Conservation (phyloP, 1,140 invertebrate genomes). For the Tetramorium parvispinum region DNA sequence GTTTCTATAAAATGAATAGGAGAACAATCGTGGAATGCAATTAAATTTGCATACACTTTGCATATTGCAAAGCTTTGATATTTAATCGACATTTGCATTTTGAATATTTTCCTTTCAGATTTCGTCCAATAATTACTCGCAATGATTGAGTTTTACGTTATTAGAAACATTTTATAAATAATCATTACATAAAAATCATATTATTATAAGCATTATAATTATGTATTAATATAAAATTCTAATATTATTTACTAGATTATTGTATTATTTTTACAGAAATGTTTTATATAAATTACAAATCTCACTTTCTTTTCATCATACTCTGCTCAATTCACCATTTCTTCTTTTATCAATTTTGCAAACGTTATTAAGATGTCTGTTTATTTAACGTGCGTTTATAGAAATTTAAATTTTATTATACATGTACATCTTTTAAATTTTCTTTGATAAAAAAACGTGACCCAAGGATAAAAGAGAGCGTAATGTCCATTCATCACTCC, state of each 20-base stretch:
- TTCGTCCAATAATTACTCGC: background rate
- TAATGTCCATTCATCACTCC: background rate
- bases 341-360: no score
- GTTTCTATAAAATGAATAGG: slow-evolving; percentile 31
- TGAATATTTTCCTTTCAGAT: slow-evolving; percentile 26
- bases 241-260: background rate
- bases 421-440: background rate
- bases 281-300: background rate
- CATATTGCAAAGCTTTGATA: slow-evolving; percentile 30
- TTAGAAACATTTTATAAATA: background rate
- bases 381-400: no score
- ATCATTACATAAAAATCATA: background rate
- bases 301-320: no score
- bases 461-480: background rate
- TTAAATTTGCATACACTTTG: slow-evolving; percentile 46
- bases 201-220: background rate
- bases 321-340: no score
- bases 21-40: slow-evolving; percentile 30
- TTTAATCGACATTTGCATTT: slow-evolving; percentile 44
- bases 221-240: background rate
- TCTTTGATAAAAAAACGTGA: background rate
- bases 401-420: background rate
- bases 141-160: background rate
- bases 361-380: no score
- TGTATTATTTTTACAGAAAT: slow-evolving; percentile 12